Base-by-base conservation (phyloP, 2,888 invertebrate genomes). In the Agrochola circellaris region DNA sequence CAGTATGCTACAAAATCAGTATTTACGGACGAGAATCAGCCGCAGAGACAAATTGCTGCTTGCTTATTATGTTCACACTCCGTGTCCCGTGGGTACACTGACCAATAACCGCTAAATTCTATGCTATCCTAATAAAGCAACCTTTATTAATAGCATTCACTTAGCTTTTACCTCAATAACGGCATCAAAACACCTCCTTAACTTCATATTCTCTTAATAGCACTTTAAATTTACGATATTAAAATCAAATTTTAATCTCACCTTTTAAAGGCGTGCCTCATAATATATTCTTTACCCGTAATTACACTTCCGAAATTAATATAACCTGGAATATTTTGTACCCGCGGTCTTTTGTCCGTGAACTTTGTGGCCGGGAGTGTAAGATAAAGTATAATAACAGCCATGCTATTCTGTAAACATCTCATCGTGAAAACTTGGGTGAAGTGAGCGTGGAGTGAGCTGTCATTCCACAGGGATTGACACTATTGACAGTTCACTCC, bases 301-400 rank as follows among this genome's bases (percentile, higher is more conserved):
- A 89, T 88, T 88, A 87, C 84, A 83, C 85, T 79, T 80, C 78
- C 73, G 70, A 89, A 88, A 89, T 89, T 89, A 89, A 89, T 89
- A 87, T 89, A 85, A 84, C 84, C 77, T 77, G 81, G 77, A 80
- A 72, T 88, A 84, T 85, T 88, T 86, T 85, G 85, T 87, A 74
- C 79, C 84, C 71, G 69, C 67, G 71, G 78, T 79, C 89, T 88
- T 89, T 89, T 88, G 87, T 88, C 77, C 80, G 82, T 83, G 79
- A 89, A 89, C 84, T 88, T 88, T 88, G 89, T 81, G 89, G 88
- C 72, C 71, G 73, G 77, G 77, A 73, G 77, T 86, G 71, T 81
- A 80, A 87, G 88, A 88, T 87, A 89, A 89, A 86, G 82, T 83
- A 74, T 82, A 83, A 88, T 87, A 88, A 87, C 75, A n/a, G n/a